Evolutionary conservation across 1,140 invertebrate species (phyloP).

Genomic region (Neotoxoptera formosana): DNA sequence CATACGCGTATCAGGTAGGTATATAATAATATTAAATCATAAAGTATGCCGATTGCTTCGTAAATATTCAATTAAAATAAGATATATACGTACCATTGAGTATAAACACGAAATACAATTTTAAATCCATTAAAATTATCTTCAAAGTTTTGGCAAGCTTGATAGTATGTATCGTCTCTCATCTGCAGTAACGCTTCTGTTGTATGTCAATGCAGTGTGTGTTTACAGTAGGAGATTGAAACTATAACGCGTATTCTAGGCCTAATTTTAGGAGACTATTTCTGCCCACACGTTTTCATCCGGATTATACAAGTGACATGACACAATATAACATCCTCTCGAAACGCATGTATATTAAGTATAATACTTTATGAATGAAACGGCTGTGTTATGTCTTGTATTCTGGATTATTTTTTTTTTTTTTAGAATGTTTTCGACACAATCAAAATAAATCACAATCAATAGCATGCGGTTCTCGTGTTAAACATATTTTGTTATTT

Average conservation of each 20-base stretch:
- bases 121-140: not conserved
- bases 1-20: not conserved
- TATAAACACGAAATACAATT: not conserved
- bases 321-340: not conserved
- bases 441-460: not conserved
- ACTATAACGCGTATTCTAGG: not conserved
- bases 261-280: constrained; percentile 2
- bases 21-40: not conserved
- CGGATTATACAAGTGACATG: not conserved
- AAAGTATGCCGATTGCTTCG: not conserved
- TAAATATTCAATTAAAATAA: not conserved
- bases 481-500: not conserved
- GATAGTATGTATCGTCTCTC: not conserved
- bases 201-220: not conserved
- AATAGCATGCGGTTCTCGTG: not conserved
- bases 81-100: not conserved
- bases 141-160: not conserved
- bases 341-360: not conserved
- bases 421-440: not conserved
- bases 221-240: not conserved
- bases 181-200: not conserved
- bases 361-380: constrained; percentile 25
- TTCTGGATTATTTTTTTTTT: not conserved
- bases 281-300: not conserved
- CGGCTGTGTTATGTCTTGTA: not conserved